Conservation (phyloP, 1,140 invertebrate species). For the Bombyx mandarina region DNA sequence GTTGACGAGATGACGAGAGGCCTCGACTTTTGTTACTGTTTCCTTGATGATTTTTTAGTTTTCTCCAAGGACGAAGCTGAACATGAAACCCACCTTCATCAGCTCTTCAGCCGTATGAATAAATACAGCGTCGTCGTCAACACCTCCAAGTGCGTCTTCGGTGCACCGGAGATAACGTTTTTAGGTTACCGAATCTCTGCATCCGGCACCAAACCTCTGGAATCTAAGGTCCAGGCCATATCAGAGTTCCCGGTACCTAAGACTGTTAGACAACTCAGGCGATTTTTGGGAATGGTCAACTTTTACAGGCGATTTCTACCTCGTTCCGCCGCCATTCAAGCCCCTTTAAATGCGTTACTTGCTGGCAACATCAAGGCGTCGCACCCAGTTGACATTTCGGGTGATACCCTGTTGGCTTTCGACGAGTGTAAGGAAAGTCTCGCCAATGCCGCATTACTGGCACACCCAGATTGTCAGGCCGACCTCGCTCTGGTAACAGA, state of each 20-base stretch:
- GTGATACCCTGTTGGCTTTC: neutral
- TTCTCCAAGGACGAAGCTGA: neutral
- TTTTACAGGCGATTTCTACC: neutral
- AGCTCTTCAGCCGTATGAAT: neutral
- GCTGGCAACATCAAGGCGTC: neutral
- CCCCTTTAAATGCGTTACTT: neutral
- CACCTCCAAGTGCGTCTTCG: neutral
- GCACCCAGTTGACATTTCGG: neutral
- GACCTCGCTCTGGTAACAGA: conserved; percentile 1
- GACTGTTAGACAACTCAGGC: neutral
- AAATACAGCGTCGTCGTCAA: neutral
- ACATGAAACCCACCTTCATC: neutral
- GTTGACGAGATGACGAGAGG: conserved; percentile 3
- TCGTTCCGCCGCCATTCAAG: neutral
- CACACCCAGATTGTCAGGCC: neutral
- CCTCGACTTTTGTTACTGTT: conserved; percentile 3
- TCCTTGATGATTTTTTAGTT: conserved; percentile 4
- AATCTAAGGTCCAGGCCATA: conserved; percentile 1
- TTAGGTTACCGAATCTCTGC: neutral
- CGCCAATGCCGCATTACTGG: neutral
- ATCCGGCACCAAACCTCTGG: neutral
- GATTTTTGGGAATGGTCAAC: conserved; percentile 1
- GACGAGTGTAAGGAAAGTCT: conserved; percentile 2
- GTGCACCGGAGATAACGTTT: neutral
- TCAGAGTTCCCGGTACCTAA: neutral